Evolutionary conservation across 2,797 vertebrate genomes (phyloP).

Genomic region (Gambelia wislizenii): DNA sequence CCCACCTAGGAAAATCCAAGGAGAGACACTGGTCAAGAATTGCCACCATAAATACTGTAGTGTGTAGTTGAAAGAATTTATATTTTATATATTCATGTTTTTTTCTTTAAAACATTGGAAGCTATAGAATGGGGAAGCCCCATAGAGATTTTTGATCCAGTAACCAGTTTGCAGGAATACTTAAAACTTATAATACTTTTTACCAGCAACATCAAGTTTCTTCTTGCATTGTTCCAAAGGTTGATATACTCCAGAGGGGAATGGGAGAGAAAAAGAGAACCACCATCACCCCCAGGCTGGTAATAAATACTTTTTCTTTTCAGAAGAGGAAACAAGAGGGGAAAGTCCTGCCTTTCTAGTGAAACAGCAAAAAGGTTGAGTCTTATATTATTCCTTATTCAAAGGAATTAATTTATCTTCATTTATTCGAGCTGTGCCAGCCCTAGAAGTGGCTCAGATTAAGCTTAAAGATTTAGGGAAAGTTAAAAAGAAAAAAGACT

Average conservation of each 20-base stretch:
- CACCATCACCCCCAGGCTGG: slow-evolving; percentile 44
- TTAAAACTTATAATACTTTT: slow-evolving; percentile 67
- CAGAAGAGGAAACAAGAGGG: slow-evolving; percentile 53
- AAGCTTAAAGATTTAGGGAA: slow-evolving; percentile 58
- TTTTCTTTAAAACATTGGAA: slow-evolving; percentile 71
- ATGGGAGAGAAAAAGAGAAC: slow-evolving; percentile 15
- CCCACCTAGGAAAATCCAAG: slow-evolving; percentile 39
- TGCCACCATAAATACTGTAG: slow-evolving; percentile 76
- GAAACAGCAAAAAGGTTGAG: slow-evolving; percentile 57
- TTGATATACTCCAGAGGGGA: slow-evolving; percentile 50
- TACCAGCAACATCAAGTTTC: slow-evolving; percentile 67
- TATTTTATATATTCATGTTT: slow-evolving; percentile 66
- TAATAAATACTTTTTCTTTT: slow-evolving; percentile 63
- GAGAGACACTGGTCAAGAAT: slow-evolving; percentile 67
- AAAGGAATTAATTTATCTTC: slow-evolving; percentile 56
- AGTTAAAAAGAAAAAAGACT: slow-evolving; percentile 34
- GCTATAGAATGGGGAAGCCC: slow-evolving; percentile 73
- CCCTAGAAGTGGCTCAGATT: slow-evolving; percentile 67
- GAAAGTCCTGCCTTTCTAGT: slow-evolving; percentile 50
- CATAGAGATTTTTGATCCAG: slow-evolving; percentile 64
- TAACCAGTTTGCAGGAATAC: slow-evolving; percentile 70
- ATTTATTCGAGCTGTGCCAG: slow-evolving; percentile 61
- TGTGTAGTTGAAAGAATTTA: slow-evolving; percentile 68
- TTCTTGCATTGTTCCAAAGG: slow-evolving; percentile 66
- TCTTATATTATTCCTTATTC: slow-evolving; percentile 27